Percentiles rank a stretch among this genome's conserved stretches.
These are phyloP conservation scores for Xanthorhoe designata DNA, from an alignment of 2,888 invertebrate genomes.

Conservation along the genomic window DNA sequence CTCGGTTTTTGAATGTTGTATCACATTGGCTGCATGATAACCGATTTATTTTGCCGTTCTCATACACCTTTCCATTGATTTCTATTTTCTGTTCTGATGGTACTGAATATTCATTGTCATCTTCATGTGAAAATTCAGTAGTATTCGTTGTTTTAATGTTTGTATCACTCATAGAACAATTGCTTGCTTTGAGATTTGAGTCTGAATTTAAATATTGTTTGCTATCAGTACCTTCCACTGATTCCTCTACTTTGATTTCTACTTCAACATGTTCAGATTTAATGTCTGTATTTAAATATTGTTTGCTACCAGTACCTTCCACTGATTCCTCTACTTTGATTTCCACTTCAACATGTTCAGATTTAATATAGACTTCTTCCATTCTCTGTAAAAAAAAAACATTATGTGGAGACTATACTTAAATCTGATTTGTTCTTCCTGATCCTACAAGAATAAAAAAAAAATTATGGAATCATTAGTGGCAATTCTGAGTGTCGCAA, in stretches of 20 bases:
- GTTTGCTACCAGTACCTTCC: not conserved
- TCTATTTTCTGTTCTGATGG: constrained; percentile 17
- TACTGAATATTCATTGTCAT: not conserved
- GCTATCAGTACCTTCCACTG: not conserved
- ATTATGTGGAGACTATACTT: too few species aligned
- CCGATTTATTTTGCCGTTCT: constrained; percentile 52
- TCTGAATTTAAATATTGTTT: not conserved
- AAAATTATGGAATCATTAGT: not conserved
- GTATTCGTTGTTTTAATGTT: not conserved
- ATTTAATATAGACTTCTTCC: constrained; percentile 33
- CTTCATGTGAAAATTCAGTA: not conserved
- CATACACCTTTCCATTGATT: constrained; percentile 50
- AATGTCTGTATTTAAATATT: constrained; percentile 6
- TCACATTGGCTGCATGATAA: constrained; percentile 47
- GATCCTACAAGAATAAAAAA: too few species aligned
- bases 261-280: constrained; percentile 22
- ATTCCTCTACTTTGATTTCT: constrained; percentile 18
- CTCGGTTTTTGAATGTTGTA: constrained; percentile 50
- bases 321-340: constrained; percentile 9
- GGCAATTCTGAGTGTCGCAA: too few species aligned
- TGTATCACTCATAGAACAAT: not conserved
- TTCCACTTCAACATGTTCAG: constrained; percentile 24
- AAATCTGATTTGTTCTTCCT: not conserved
- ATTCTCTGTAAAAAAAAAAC: constrained; percentile 17
- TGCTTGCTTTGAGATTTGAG: not conserved